Conservation (phyloP, 2,113 vertebrate genomes). For the Aythya baeri region DNA sequence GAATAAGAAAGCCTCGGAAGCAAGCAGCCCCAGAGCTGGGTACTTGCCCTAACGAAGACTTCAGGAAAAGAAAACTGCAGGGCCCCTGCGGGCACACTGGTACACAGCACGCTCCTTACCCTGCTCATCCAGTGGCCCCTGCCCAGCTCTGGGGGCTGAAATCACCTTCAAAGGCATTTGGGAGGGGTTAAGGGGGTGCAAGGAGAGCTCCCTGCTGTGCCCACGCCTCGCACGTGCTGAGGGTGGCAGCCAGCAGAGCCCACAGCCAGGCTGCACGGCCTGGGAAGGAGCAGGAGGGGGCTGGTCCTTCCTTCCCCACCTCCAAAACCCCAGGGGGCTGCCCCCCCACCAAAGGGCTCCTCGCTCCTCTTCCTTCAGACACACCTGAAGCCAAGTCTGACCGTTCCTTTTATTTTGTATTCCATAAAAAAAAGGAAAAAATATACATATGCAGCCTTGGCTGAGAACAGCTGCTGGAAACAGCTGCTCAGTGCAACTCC, state of each 20-base stretch:
- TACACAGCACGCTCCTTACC: rapidly evolving
- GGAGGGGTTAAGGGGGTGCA: rapidly evolving
- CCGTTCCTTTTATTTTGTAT: neutral
- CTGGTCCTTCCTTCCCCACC: neutral
- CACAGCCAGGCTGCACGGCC: neutral
- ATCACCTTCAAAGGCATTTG: neutral
- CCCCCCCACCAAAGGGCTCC: neutral
- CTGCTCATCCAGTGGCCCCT: neutral
- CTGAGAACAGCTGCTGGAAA: neutral
- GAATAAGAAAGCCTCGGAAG: neutral
- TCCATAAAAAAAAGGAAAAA: conserved; percentile 41
- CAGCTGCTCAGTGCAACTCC: conserved; percentile 53
- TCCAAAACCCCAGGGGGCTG: neutral
- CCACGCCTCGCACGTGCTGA: rapidly evolving
- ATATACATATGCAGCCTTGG: neutral
- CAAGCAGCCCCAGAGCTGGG: neutral
- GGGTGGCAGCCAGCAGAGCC: neutral
- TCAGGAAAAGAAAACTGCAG: neutral
- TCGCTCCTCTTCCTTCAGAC: neutral
- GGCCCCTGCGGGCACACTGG: neutral
- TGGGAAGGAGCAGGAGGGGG: neutral
- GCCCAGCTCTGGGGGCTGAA: neutral
- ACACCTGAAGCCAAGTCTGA: neutral
- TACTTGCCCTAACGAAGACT: rapidly evolving
- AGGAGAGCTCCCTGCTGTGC: neutral